phyloP scores from a whole-genome alignment of 2,113 vertebrate species.

The Neopipo cinnamomea region DNA sequence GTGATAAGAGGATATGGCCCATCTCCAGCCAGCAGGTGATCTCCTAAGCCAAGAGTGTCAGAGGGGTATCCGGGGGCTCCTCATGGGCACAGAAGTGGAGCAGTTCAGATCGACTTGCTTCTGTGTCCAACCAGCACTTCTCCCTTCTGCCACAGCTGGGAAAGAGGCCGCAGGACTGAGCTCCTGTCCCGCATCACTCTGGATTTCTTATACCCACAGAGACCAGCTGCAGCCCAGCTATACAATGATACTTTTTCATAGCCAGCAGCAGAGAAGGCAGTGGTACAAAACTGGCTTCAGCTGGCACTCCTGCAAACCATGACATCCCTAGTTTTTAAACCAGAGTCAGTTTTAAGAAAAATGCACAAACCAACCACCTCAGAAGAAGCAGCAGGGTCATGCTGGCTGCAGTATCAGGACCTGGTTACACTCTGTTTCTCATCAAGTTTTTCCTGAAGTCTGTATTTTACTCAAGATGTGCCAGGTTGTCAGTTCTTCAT shows the following conservation, averaged over 20 bases:
- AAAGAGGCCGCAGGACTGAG: neutral
- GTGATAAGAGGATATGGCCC: rapidly evolving
- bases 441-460: neutral
- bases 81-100: rapidly evolving
- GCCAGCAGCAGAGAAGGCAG: neutral
- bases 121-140: rapidly evolving
- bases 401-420: neutral
- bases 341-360: neutral
- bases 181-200: neutral
- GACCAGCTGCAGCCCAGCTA: neutral
- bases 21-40: rapidly evolving
- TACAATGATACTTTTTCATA: neutral
- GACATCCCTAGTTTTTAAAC: neutral
- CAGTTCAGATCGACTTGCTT: neutral
- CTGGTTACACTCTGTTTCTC: neutral
- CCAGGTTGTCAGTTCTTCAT: neutral
- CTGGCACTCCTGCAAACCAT: neutral
- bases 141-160: neutral
- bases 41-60: neutral
- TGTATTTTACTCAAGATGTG: neutral
- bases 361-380: neutral
- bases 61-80: neutral
- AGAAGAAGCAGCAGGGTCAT: neutral
- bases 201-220: neutral
- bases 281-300: neutral